These are phyloP conservation scores for Phrynocephalus vlangalii DNA, from an alignment of 2,797 vertebrate species.

Conservation along the genomic window DNA sequence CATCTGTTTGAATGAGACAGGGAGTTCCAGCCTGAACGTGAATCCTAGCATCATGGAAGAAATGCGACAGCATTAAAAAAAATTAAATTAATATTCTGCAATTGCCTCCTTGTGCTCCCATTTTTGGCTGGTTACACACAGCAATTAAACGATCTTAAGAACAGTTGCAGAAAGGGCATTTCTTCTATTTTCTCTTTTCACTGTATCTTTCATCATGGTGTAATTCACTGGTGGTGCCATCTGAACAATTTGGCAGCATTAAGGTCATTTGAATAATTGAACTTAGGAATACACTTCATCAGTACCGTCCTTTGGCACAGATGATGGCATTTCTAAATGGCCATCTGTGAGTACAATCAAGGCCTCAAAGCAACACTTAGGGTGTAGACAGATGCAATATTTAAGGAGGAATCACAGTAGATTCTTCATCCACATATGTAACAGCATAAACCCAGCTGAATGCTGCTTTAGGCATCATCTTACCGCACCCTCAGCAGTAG, in stretches of 20 bases:
- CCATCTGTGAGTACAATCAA: constrained; percentile 1
- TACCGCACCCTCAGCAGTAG: background rate
- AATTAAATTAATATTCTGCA: background rate
- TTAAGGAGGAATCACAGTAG: background rate
- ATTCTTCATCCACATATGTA: background rate
- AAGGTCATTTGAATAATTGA: constrained; percentile 33
- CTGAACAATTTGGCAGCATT: constrained; percentile 1
- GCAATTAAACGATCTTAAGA: constrained; percentile 18
- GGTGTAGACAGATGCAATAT: background rate
- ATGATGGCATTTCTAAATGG: background rate
- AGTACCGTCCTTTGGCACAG: background rate
- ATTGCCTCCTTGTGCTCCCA: background rate
- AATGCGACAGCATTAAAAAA: background rate
- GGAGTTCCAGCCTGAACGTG: constrained; percentile 34
- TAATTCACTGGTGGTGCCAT: constrained; percentile 22
- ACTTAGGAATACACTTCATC: constrained; percentile 7
- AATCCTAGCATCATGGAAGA: constrained; percentile 6
- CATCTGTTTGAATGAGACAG: background rate
- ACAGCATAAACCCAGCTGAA: background rate
- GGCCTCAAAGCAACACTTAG: background rate
- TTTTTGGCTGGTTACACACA: constrained; percentile 1
- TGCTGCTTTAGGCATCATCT: background rate
- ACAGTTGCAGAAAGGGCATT: background rate
- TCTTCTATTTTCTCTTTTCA: constrained; percentile 9
- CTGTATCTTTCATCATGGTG: constrained; percentile 1